These are phyloP conservation scores for Heliconius eleuchia DNA, from an alignment of 1,140 invertebrate genomes.

Conservation along the genomic window DNA sequence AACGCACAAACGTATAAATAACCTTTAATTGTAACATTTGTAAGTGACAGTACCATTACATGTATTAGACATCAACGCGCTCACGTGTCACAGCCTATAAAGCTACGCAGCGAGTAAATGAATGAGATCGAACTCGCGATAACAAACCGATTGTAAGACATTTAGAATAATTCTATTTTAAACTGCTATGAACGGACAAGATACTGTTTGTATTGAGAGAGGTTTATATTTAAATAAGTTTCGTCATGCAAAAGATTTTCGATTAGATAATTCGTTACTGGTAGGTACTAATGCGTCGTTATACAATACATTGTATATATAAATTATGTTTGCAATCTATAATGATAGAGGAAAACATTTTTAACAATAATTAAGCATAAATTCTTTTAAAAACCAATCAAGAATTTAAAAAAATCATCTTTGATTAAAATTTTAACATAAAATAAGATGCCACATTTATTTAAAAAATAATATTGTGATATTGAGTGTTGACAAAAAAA, in stretches of 20 bases:
- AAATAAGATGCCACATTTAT: no score
- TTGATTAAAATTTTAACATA: no score
- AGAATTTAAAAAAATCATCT: no score
- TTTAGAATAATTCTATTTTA: conserved; percentile 28
- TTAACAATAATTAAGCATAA: no score
- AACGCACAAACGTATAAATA: background rate
- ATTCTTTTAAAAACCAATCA: no score
- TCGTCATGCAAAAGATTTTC: background rate
- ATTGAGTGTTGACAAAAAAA: no score
- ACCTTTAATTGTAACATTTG: conserved; percentile 9
- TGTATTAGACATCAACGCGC: conserved; percentile 28
- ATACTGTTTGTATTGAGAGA: conserved; percentile 3
- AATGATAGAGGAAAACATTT: no score
- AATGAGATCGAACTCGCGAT: conserved; percentile 19
- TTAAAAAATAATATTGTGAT: no score
- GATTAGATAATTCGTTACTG: background rate
- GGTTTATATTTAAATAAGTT: background rate
- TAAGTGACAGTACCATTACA: conserved; percentile 15
- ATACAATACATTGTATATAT: background rate
- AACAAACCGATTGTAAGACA: conserved; percentile 21
- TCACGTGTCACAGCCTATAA: conserved; percentile 18
- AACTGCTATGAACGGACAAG: background rate
- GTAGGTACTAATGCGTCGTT: no score
- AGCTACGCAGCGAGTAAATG: conserved; percentile 14
- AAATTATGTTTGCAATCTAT: background rate